Evolutionary conservation across 2,888 invertebrate species (phyloP).

Genomic region (Plebejus melissa): DNA sequence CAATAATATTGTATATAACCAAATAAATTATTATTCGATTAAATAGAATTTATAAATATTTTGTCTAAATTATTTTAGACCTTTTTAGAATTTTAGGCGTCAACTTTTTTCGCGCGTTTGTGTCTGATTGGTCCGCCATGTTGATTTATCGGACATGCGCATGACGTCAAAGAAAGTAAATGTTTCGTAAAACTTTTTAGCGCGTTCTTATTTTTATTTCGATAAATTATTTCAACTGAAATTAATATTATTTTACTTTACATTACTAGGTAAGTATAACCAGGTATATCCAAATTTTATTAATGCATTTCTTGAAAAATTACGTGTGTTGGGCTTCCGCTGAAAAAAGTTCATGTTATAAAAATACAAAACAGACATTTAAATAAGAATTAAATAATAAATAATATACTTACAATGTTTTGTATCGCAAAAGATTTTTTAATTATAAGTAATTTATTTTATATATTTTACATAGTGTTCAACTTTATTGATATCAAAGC

Average conservation of each 20-base stretch:
- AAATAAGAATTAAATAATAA: too few relatives aligned
- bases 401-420: too few relatives aligned
- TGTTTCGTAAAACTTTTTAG: neutral
- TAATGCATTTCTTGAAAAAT: too few relatives aligned
- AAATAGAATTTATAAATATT: neutral
- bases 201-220: neutral
- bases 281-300: too few relatives aligned
- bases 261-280: too few relatives aligned
- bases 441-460: too few relatives aligned
- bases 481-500: too few relatives aligned
- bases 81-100: neutral
- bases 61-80: neutral
- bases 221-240: neutral
- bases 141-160: constrained; percentile 20
- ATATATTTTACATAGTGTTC: too few relatives aligned
- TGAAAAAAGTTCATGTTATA: too few relatives aligned
- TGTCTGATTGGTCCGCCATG: constrained; percentile 18
- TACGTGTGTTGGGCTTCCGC: too few relatives aligned
- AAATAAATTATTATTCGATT: neutral
- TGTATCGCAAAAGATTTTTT: too few relatives aligned
- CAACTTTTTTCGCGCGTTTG: constrained; percentile 15
- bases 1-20: neutral
- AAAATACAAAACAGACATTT: too few relatives aligned
- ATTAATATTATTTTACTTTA: neutral
- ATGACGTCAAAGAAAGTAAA: neutral